phyloP scores from a whole-genome alignment of 2,113 vertebrate genomes.

The Romanogobio albipinnatus region DNA sequence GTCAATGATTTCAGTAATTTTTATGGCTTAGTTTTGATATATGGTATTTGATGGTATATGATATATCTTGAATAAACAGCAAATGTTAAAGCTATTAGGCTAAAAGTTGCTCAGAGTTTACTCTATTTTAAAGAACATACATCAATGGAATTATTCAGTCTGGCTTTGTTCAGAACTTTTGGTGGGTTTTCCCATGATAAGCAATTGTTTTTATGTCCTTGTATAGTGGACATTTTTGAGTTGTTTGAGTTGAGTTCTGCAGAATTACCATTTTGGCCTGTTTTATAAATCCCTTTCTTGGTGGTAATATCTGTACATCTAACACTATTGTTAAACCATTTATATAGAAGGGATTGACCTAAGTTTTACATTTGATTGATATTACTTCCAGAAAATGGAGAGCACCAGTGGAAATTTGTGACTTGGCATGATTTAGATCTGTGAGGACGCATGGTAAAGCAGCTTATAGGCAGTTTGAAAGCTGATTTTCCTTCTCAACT shows the following conservation, averaged over 20 bases:
- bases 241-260: too few relatives aligned
- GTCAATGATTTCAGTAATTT: neutral
- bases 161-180: too few relatives aligned
- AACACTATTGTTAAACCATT: neutral
- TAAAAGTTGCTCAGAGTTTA: neutral
- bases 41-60: too few relatives aligned
- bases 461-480: neutral
- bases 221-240: too few relatives aligned
- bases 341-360: neutral
- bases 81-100: neutral
- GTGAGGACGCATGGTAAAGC: neutral
- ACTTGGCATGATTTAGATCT: neutral
- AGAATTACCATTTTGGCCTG: neutral
- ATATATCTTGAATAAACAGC: too few relatives aligned
- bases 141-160: neutral
- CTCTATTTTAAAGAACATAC: neutral
- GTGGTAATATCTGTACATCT: neutral
- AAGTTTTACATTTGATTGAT: neutral
- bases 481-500: neutral
- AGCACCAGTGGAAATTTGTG: neutral
- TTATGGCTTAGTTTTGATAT: too few relatives aligned
- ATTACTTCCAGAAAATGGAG: neutral
- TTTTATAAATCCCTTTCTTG: neutral
- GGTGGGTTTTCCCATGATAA: too few relatives aligned
- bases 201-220: too few relatives aligned